Evolutionary conservation across 2,797 vertebrate genomes (phyloP).

Genomic region (Fratercula arctica): DNA sequence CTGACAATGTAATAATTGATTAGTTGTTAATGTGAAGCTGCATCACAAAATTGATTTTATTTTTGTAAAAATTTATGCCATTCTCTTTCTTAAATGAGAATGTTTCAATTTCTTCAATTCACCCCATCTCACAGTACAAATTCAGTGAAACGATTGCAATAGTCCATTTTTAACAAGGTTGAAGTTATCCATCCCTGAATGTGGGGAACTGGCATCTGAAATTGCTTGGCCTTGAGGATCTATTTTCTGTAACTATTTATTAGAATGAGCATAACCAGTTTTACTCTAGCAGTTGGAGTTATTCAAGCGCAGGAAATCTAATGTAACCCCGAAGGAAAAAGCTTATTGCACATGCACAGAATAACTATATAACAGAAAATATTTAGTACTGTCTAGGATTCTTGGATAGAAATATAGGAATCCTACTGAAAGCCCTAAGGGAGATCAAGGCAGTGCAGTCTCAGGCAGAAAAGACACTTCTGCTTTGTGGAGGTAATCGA

Average conservation of each 20-base stretch:
- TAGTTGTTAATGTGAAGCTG: not conserved
- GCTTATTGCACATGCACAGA: not conserved
- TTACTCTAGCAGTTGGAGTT: not conserved
- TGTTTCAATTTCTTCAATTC: not conserved
- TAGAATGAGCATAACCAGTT: not conserved
- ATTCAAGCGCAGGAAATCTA: not conserved
- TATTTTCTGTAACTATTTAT: not conserved
- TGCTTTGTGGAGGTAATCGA: not conserved
- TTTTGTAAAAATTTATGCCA: slow-evolving; percentile 2
- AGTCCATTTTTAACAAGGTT: not conserved
- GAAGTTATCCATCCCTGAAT: not conserved
- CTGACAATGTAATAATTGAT: not conserved
- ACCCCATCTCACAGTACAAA: not conserved
- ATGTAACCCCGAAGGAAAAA: not conserved
- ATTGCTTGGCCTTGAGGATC: not conserved
- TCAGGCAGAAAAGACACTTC: not conserved
- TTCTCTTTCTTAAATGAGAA: not conserved
- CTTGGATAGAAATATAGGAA: not conserved
- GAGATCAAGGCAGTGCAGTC: not conserved
- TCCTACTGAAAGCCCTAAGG: not conserved
- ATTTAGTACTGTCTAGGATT: not conserved
- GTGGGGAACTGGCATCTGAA: not conserved
- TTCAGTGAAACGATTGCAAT: not conserved
- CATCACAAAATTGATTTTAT: not conserved
- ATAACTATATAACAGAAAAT: slow-evolving; percentile 2